Base-by-base conservation (phyloP, 2,888 invertebrate species). In the Trissoscelio sp. region DNA sequence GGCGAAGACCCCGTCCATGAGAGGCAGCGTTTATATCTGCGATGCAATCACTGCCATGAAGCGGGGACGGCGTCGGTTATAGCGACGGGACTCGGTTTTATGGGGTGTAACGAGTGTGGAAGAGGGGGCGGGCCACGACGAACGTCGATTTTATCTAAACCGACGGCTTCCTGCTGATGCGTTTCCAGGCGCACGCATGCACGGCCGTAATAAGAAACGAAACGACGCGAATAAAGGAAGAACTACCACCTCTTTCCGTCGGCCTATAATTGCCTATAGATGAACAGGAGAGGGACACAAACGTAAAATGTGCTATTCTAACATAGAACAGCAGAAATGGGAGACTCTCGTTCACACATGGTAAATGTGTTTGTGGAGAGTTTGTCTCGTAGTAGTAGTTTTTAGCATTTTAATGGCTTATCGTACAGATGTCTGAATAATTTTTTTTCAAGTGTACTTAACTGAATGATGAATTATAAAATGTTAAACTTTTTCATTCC, bases 71-170 rank as follows among this genome's bases (percentile, higher is more conserved):
- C 83, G 88, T 88, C 83, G 87, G 87, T 88, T 88, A 88, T 88
- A 86, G 89, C 87, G 85, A 84, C 85, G 86, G 85, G 86, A 85
- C 84, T 84, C 85, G 84, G 87, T 85, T 90, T 89, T 88, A 89
- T 89, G 89, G 89, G 88, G 88, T 89, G 88, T 89, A 89, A 89
- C 89, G 88, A 87, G 85, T 86, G 83, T 42, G 73, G 42, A 70
- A 62, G 72, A 70, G 85, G 85, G 87, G 86, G 87, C 84, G 85
- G 85, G 70, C 77, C 85, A 67, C 75, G 83, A 83, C 83, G 74
- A 83, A 83, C 86, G 83, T 81, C 87, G 88, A 90, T 90, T 86
- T 88, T 90, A 90, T 90, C 90, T 90, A 89, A 90, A 90, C 89
- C 89, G 89, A 85, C 88, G 86, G 87, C 88, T 90, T 90, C 90